phyloP scores from a whole-genome alignment of 2,113 vertebrate genomes.

The Hippopotamus amphibius region DNA sequence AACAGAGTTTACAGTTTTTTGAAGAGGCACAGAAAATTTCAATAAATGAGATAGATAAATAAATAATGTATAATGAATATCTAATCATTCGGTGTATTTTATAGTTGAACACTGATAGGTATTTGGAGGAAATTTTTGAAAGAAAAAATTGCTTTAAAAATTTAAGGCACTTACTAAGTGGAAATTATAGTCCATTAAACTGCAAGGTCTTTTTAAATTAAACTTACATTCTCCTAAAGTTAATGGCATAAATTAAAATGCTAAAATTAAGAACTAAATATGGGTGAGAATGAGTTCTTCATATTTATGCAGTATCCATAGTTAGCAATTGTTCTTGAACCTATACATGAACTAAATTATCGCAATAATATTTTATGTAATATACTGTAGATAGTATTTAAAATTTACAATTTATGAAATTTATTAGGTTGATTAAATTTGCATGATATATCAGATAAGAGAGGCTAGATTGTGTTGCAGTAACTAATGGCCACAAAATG shows the following conservation, averaged over 20 bases:
- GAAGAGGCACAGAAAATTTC: not conserved
- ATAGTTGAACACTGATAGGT: not conserved
- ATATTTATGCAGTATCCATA: not conserved
- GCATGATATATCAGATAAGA: not conserved
- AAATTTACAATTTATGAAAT: not conserved
- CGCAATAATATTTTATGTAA: not conserved
- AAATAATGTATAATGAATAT: not conserved
- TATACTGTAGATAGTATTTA: not conserved
- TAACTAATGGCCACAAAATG: not conserved
- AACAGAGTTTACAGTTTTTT: not conserved
- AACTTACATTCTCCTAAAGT: not conserved
- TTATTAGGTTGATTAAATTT: slow-evolving; percentile 5
- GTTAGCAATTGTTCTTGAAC: not conserved
- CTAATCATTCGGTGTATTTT: not conserved
- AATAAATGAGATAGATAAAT: slow-evolving; percentile 7
- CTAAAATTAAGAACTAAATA: not conserved
- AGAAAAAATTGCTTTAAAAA: slow-evolving; percentile 31
- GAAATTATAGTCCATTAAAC: slow-evolving; percentile 24
- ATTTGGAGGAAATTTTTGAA: slow-evolving; percentile 12
- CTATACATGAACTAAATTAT: not conserved
- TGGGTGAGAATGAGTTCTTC: not conserved
- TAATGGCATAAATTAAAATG: not conserved
- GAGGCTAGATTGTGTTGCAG: not conserved
- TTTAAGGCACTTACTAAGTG: not conserved
- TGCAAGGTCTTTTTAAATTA: not conserved